Base-by-base conservation (phyloP, 92 coral and sea anemone genomes). In the Anthopleura xanthogrammica region DNA sequence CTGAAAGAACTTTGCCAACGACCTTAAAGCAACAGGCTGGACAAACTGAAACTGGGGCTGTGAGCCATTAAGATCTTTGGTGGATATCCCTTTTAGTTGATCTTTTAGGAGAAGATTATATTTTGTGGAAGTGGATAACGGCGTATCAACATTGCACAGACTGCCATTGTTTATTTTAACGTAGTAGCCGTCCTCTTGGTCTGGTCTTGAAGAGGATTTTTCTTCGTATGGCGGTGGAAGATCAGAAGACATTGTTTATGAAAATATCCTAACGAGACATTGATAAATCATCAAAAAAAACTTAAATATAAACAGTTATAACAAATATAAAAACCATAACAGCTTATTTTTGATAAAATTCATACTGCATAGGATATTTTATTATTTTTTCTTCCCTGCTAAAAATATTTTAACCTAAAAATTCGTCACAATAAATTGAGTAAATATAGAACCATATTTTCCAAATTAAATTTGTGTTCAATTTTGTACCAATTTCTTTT, bases 191-290 rank as follows among this genome's bases (percentile, higher is more conserved):
- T 50, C 41, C 24, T 79, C 71, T 56, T 58, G 71, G 23, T 58
- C 72, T 24, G 14, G 82, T 56, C 36, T 17, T 12, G 41, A 24
- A 29, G 36, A 23, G 60, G 75, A 60, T 36, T 88, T 71, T 73
- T 88, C 86, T 13, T 64, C 58, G 74, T 88, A 88, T 2, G 89
- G 83, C 24, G 88, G 89, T 41, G 86, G 88, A 65, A 80, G 75
- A 48, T 80, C 88, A 76, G 14, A 12, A 68, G 74, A 46, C 77
- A 16, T 41, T 16, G 16, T 82, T 68, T 68, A 68, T 3, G 40
- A 29, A 36, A 68, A 23, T 68, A 36, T 58, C 46, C 24, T 41
- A 3, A 54, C 58, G 58, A 54, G 58, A 54, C 14, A 54, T 5
- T 50, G 14, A 54, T 46, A 9, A 46, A 46, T 46, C 5, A 46